These are phyloP conservation scores for Willowsia nigromaculata DNA, from an alignment of 2,888 invertebrate species.

Conservation along the genomic window DNA sequence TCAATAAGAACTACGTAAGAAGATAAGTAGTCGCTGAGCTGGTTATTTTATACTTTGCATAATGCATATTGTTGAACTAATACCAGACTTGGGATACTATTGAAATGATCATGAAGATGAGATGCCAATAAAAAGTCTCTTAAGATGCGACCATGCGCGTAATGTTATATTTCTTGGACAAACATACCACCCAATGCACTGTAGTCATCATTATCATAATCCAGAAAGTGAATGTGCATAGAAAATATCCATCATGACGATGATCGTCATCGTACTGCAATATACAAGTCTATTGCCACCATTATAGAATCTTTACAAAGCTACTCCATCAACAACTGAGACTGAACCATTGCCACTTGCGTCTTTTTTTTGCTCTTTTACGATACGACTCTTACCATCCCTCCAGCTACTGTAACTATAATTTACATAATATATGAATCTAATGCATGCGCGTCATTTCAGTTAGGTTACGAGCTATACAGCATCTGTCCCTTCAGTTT, in stretches of 20 bases:
- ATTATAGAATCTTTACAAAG: background rate
- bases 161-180: slow-evolving; percentile 50
- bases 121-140: slow-evolving; percentile 68
- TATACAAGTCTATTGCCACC: background rate
- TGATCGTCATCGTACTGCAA: background rate
- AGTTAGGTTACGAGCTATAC: background rate
- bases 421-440: slow-evolving; percentile 23
- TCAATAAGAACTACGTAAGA: background rate
- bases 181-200: slow-evolving; percentile 66
- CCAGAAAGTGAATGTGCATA: background rate
- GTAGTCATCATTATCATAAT: background rate
- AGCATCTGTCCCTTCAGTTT: slow-evolving; percentile 4
- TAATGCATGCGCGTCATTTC: background rate
- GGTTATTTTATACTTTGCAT: background rate
- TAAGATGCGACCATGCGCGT: slow-evolving; percentile 60
- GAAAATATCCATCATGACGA: background rate
- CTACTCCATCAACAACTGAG: slow-evolving; percentile 32
- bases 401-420: background rate
- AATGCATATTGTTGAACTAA: background rate
- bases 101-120: slow-evolving; percentile 36
- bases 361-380: background rate
- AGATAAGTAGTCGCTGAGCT: background rate
- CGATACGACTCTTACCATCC: background rate
- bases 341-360: slow-evolving; percentile 17
- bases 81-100: too few relatives aligned